Evolutionary conservation across 2,113 vertebrate species (phyloP).

Genomic region (Marmota monax): DNA sequence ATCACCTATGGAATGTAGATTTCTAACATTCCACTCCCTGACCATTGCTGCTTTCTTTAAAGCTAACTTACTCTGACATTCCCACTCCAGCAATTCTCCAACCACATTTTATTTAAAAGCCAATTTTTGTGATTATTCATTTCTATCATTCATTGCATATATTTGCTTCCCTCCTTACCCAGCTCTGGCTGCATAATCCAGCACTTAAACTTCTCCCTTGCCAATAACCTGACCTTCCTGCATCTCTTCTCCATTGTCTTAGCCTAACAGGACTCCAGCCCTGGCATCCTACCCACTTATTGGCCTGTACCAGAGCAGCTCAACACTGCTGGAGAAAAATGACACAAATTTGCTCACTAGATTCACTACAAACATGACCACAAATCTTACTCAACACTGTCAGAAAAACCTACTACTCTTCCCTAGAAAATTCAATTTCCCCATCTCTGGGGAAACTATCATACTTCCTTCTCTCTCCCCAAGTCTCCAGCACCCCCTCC

Average conservation of each 20-base stretch:
- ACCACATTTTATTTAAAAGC: neutral
- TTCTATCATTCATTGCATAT: neutral
- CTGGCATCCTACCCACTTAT: neutral
- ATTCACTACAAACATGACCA: conserved; percentile 49
- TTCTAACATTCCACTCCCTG: neutral
- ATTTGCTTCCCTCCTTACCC: neutral
- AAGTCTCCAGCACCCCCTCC: neutral
- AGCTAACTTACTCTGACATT: neutral
- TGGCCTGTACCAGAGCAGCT: conserved; percentile 5
- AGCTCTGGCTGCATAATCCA: neutral
- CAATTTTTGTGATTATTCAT: neutral
- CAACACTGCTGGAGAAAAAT: conserved; percentile 62
- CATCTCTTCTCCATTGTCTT: neutral
- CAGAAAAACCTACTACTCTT: conserved; percentile 64
- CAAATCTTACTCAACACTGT: conserved; percentile 76
- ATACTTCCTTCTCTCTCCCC: conserved; percentile 41
- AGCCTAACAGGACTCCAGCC: neutral
- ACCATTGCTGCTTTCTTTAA: neutral
- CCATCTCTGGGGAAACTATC: conserved; percentile 66
- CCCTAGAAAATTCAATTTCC: conserved; percentile 76
- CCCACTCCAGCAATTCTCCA: neutral
- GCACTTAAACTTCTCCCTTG: neutral
- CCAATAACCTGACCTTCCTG: neutral
- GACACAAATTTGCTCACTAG: conserved; percentile 69
- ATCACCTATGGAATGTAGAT: neutral